Evolutionary conservation across 2,797 vertebrate species (phyloP).

Genomic region (Heteromormyrus szaboi): DNA sequence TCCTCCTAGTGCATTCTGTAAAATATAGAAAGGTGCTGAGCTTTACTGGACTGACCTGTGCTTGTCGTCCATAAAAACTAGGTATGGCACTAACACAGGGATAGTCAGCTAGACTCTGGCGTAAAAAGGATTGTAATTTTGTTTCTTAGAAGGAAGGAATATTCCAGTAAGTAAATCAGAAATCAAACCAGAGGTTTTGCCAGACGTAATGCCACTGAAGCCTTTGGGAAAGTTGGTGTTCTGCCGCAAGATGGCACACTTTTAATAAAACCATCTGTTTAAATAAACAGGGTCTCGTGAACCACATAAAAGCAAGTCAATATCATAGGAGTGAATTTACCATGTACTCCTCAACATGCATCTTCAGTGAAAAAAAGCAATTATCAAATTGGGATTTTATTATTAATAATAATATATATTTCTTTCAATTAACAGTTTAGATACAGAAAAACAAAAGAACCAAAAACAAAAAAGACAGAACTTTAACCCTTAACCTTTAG

Average conservation of each 20-base stretch:
- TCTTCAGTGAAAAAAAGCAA: conserved; percentile 21
- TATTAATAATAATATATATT: conserved; percentile 68
- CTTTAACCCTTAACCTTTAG: conserved; percentile 55
- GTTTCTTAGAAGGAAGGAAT: not conserved
- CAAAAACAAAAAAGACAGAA: conserved; percentile 52
- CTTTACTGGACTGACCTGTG: not conserved
- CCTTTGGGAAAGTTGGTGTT: not conserved
- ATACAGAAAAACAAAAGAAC: conserved; percentile 64
- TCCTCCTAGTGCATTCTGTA: not conserved
- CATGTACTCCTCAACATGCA: not conserved
- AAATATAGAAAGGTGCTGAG: not conserved
- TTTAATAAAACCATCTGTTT: not conserved
- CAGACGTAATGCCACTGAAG: not conserved
- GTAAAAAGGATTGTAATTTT: not conserved
- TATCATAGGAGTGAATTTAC: not conserved
- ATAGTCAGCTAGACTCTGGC: not conserved
- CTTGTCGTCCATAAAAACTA: not conserved
- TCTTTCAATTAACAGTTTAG: conserved; percentile 67
- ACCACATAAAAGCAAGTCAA: not conserved
- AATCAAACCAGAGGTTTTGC: not conserved
- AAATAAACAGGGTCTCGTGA: not conserved
- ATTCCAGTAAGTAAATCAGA: not conserved
- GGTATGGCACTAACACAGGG: not conserved
- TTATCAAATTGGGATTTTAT: conserved; percentile 53
- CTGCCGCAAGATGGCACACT: not conserved